phyloP scores from a whole-genome alignment of 2,113 vertebrate species.

The Nyctibius bracteatus region DNA sequence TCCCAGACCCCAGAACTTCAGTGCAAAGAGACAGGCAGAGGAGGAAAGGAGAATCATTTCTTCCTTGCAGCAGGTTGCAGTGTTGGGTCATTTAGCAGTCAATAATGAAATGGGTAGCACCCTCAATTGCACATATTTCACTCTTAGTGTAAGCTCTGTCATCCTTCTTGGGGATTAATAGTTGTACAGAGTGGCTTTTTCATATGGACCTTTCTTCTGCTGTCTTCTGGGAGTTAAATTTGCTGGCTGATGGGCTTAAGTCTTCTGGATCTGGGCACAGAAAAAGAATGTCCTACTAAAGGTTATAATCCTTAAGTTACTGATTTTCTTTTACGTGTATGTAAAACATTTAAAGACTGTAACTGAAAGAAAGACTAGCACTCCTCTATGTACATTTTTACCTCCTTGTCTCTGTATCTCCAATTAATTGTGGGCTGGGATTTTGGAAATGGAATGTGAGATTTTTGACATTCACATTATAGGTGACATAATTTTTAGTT shows the following conservation, averaged over 20 bases:
- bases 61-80: conserved; percentile 55
- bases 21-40: neutral
- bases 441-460: neutral
- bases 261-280: conserved; percentile 52
- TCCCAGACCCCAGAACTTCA: neutral
- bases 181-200: conserved; percentile 45
- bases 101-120: conserved; percentile 72
- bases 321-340: conserved; percentile 77
- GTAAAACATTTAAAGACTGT: neutral
- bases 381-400: neutral
- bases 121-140: conserved; percentile 51
- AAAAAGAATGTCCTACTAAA: conserved; percentile 71
- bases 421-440: neutral
- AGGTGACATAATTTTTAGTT: neutral
- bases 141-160: conserved; percentile 29
- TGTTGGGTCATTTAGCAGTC: conserved; percentile 69
- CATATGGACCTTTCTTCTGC: conserved; percentile 35
- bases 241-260: conserved; percentile 17
- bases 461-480: neutral
- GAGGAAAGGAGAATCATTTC: conserved; percentile 54
- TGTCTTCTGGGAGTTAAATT: conserved; percentile 54
- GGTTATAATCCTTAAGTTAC: conserved; percentile 72
- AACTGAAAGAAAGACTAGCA: neutral
- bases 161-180: conserved; percentile 58
- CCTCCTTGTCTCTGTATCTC: neutral